phyloP scores from a whole-genome alignment of 2,113 vertebrate genomes.

The Fukomys damarensis region DNA sequence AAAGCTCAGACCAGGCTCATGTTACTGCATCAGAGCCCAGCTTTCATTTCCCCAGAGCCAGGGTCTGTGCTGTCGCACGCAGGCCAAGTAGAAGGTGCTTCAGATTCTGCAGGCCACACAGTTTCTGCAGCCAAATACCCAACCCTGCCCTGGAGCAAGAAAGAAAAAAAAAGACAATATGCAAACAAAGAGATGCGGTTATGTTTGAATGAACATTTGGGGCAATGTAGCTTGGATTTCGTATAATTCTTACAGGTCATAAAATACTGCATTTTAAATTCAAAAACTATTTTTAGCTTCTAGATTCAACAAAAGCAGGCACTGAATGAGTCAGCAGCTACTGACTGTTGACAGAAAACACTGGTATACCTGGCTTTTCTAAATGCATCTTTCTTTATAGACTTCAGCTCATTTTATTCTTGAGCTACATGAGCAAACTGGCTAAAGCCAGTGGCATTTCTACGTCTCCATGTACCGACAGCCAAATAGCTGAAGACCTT shows the following conservation, averaged over 20 bases:
- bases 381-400: background rate
- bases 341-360: background rate
- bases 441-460: background rate
- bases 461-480: background rate
- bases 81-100: background rate
- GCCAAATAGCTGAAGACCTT: background rate
- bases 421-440: background rate
- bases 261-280: background rate
- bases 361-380: background rate
- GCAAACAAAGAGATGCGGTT: background rate
- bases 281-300: background rate
- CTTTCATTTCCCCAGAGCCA: background rate
- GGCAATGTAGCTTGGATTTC: background rate
- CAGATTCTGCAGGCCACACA: background rate
- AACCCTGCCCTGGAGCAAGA: background rate
- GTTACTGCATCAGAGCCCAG: background rate
- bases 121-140: background rate
- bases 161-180: background rate
- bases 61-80: background rate
- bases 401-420: background rate
- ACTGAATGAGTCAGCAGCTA: background rate
- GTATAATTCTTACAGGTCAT: background rate
- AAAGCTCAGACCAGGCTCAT: background rate
- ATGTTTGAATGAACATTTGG: background rate
- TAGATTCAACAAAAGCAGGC: background rate